Base-by-base conservation (phyloP, 2,888 invertebrate species). In the Venusia cambrica region DNA sequence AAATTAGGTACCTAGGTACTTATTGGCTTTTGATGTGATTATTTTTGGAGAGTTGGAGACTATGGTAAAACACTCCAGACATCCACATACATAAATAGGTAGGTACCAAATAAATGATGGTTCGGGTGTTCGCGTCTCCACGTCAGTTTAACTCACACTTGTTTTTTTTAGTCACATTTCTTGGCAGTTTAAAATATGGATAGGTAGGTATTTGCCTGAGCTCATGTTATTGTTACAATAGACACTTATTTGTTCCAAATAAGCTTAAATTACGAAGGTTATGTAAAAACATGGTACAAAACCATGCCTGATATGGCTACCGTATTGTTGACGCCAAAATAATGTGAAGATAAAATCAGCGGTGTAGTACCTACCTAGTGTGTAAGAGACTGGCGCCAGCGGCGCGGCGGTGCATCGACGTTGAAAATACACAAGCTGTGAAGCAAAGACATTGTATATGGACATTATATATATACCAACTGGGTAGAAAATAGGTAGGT, bases 241-340 rank as follows among this genome's bases (percentile, higher is more conserved):
- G 69, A 57, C 57, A 64, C 61, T 72, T 70, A 68, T 51, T 52
- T 56, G 50, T 52, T 47, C 65, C 65, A 57, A 61, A 61, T 40
- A 48, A 41, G 59, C 66, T 48, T 38, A 62, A 60, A 57, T 62
- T n/a, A 58, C 71, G 67, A 61, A 56, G 63, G 59, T 69, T 65
- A 60, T 59, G 67, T 60, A 71, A 72, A 70, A 67, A 54, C 55
- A 37, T 48, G 45, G 57, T 69, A 48, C 61, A 61, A 62, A 66
- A 69, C 62, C 48, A 61, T 60, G 35, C 79, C 78, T 48, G 66
- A 74, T 69, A 78, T 55, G 83, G 81, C 48, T 80, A 79, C 73
- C 79, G 19, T 77, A 77, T 77, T 77, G 77, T 79, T 72, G 67
- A 62, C 68, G 67, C 73, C 73, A 72, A 80, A 80, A 73, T 72